Base-by-base conservation (phyloP, 2,797 vertebrate genomes). In the Peromyscus aztecus region DNA sequence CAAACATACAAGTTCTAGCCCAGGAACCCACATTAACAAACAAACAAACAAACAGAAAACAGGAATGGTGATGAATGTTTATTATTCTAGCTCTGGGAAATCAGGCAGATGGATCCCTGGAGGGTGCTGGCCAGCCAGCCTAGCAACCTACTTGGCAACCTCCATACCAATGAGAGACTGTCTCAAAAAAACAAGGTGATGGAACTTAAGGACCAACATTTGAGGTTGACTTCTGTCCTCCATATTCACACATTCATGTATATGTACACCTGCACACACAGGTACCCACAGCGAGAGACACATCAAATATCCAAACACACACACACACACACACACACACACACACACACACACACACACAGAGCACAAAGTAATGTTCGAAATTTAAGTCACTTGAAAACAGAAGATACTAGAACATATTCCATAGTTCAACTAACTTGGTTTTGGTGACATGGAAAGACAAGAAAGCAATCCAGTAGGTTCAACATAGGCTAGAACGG, bases 371-470 rank as follows among this genome's bases (percentile, higher is more conserved):
- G 14, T 52, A 52, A 82, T 78, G 49, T 90, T 92, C 84, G 90
- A 97, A 95, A 91, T 40, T 92, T 96, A 96, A 88, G 40, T 85
- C 52, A 77, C 94, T 96, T 96, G 94, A 84, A 97, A 95, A 52
- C 59, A 90, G 76, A 75, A 94, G 91, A 69, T 43, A 76, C 34
- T 63, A 34, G 63, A 24, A 94, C 65, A 71, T 69, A 40, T 55
- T 89, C 49, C 69, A 9, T 16, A 61, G 73, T 94, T 95, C 63
- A 80, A 29, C 95, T 97, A 87, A 61, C 59, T 78, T 78, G 61
- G 78, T 94, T 93, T 78, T 86, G 77, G 80, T 88, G 87, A 86
- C 65, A 97, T 3, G 57, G 0, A 63, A 94, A 82, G 90, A 59
- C 52, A 59, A 81, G 94, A 73, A 85, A 55, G 0, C 29, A 57